These are phyloP conservation scores for Drosophila takahashii DNA, from an alignment of 1,140 invertebrate genomes.

Conservation along the genomic window DNA sequence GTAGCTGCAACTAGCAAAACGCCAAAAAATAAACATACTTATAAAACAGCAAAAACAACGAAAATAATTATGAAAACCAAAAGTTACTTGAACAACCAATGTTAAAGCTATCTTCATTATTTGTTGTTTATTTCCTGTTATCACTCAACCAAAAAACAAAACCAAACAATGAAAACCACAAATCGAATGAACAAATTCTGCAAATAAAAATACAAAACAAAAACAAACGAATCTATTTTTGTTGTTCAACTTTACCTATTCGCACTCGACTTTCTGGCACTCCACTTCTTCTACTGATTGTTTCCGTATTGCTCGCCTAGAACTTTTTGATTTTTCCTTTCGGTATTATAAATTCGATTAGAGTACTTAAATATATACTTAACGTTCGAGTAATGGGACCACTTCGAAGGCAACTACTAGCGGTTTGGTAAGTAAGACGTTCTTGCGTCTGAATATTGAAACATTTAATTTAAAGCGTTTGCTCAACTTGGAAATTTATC, in stretches of 20 bases:
- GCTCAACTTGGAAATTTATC: slow-evolving; percentile 18
- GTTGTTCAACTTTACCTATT: slow-evolving; percentile 38
- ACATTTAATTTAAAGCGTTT: slow-evolving; percentile 9
- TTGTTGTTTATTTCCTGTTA: slow-evolving; percentile 50
- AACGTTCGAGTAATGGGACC: slow-evolving; percentile 32
- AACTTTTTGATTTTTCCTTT: slow-evolving; percentile 31
- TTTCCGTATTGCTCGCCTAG: slow-evolving; percentile 65
- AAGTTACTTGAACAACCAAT: slow-evolving; percentile 41
- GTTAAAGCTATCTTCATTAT: slow-evolving; percentile 36
- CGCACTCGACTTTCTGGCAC: slow-evolving; percentile 55
- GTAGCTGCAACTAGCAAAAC: slow-evolving; percentile 42
- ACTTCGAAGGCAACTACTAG: slow-evolving; percentile 27
- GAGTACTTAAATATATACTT: slow-evolving; percentile 24
- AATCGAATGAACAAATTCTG: slow-evolving; percentile 37
- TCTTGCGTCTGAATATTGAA: slow-evolving; percentile 1
- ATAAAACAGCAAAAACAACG: slow-evolving; percentile 10
- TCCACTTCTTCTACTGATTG: slow-evolving; percentile 29
- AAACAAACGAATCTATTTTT: slow-evolving; percentile 49
- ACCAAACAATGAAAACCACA: slow-evolving; percentile 50
- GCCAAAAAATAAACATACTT: not conserved
- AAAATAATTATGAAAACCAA: slow-evolving; percentile 6
- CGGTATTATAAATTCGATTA: slow-evolving; percentile 21
- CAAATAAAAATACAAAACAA: slow-evolving; percentile 63
- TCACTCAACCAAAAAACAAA: slow-evolving; percentile 24
- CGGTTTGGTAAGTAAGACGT: slow-evolving; percentile 34